Conservation (phyloP, 2,797 vertebrate genomes). For the Lutjanus campechanus region DNA sequence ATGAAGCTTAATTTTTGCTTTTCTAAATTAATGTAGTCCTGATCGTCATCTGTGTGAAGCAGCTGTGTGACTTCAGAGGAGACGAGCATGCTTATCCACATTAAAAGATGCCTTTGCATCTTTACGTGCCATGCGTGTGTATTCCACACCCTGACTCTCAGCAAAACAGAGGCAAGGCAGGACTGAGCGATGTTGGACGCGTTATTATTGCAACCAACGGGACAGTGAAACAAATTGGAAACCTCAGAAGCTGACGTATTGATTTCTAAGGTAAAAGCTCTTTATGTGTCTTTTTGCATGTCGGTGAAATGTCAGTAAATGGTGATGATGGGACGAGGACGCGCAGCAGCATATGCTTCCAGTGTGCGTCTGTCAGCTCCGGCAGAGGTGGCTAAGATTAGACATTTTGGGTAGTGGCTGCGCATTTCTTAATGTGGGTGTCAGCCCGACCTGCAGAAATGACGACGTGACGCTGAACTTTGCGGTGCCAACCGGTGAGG, state of each 20-base stretch:
- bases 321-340: neutral
- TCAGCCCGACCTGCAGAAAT: conserved; percentile 61
- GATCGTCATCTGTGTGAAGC: neutral
- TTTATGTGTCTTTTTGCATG: conserved; percentile 33
- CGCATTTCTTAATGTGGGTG: conserved; percentile 74
- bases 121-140: conserved; percentile 82
- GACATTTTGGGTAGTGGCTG: conserved; percentile 75
- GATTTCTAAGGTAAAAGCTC: conserved; percentile 74
- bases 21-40: neutral
- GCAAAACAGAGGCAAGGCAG: conserved; percentile 69
- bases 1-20: neutral
- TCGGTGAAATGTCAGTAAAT: neutral
- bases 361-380: conserved; percentile 25
- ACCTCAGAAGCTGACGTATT: conserved; percentile 37
- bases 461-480: conserved; percentile 63
- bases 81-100: conserved; percentile 40
- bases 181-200: conserved; percentile 70
- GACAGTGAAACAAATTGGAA: conserved; percentile 49
- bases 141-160: conserved; percentile 80
- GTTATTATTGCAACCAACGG: conserved; percentile 56
- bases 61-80: conserved; percentile 3
- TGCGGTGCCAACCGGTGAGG: conserved; percentile 30
- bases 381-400: conserved; percentile 58
- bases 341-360: conserved; percentile 15
- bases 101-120: conserved; percentile 82